These are phyloP conservation scores for Sycophaga agraensis DNA, from an alignment of 1,140 invertebrate species.

Conservation along the genomic window DNA sequence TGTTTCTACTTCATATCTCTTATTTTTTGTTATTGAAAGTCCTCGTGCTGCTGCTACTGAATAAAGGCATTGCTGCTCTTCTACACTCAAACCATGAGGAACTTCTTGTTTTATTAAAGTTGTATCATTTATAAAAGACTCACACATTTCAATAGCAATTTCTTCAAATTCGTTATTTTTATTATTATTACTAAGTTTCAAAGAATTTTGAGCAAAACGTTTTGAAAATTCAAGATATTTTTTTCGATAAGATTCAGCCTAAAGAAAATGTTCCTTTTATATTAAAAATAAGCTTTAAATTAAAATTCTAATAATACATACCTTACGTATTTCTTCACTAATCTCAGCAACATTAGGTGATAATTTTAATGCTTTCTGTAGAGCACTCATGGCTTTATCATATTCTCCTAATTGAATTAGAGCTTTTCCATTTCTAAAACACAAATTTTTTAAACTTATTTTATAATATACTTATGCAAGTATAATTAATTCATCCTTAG, in stretches of 20 bases:
- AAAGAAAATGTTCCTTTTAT: slow-evolving; percentile 30
- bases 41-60: slow-evolving; percentile 10
- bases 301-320: neutral
- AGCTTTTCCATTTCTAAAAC: slow-evolving; percentile 58
- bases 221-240: slow-evolving; percentile 15
- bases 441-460: neutral
- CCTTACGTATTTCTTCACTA: slow-evolving; percentile 9
- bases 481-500: neutral
- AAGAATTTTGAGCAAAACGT: slow-evolving; percentile 26
- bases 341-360: slow-evolving; percentile 46
- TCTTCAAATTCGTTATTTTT: slow-evolving; percentile 13
- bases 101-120: slow-evolving; percentile 9
- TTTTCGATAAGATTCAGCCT: slow-evolving; percentile 5
- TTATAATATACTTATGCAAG: neutral
- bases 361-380: slow-evolving; percentile 53
- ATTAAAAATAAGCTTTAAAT: neutral
- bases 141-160: slow-evolving; percentile 10
- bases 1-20: slow-evolving; percentile 5
- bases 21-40: slow-evolving; percentile 7
- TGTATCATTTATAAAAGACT: slow-evolving; percentile 12
- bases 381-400: slow-evolving; percentile 50
- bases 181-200: neutral
- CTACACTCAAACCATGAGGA: slow-evolving; percentile 7
- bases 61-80: slow-evolving; percentile 18
- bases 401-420: slow-evolving; percentile 60